Evolutionary conservation across 2,888 invertebrate species (phyloP).

Genomic region (Cetonia aurata): DNA sequence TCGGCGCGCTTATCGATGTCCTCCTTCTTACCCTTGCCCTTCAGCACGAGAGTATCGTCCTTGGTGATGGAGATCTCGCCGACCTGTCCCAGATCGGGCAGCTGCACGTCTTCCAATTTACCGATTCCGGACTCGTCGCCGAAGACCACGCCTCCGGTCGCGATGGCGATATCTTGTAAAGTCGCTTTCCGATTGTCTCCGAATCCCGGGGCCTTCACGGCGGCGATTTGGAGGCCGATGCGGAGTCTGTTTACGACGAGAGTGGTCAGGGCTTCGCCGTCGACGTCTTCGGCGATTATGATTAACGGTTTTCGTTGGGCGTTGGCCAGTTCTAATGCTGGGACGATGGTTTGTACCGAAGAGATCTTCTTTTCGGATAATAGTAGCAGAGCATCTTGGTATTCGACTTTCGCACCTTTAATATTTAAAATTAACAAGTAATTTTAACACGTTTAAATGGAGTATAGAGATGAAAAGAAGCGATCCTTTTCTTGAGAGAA

Average conservation of each 20-base stretch:
- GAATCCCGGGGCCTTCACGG: slow-evolving; percentile 69
- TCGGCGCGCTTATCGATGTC: slow-evolving; percentile 65
- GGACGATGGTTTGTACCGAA: slow-evolving; percentile 96
- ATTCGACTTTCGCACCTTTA: slow-evolving; percentile 93
- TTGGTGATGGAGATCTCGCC: slow-evolving; percentile 67
- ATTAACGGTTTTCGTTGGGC: slow-evolving; percentile 93
- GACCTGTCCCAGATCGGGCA: slow-evolving; percentile 66
- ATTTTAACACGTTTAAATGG: too few species aligned
- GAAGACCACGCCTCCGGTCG: slow-evolving; percentile 65
- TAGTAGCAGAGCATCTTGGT: slow-evolving; percentile 94
- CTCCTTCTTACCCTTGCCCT: slow-evolving; percentile 65
- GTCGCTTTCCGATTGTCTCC: slow-evolving; percentile 69
- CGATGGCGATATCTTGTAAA: slow-evolving; percentile 67
- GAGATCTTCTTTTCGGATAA: slow-evolving; percentile 99
- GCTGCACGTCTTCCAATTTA: slow-evolving; percentile 66
- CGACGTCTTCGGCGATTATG: slow-evolving; percentile 74
- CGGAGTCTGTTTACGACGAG: slow-evolving; percentile 67
- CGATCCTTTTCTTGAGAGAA: too few species aligned
- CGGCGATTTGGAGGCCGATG: slow-evolving; percentile 68
- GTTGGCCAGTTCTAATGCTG: slow-evolving; percentile 96
- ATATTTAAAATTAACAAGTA: neutral
- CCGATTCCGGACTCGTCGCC: slow-evolving; percentile 67
- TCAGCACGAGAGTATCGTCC: slow-evolving; percentile 67
- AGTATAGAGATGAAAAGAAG: too few species aligned
- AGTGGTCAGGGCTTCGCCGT: slow-evolving; percentile 68